A percentile compares a stretch with the other conserved stretches of the same genome.
Evolutionary conservation across 1,140 invertebrate species (phyloP).

Genomic region (Catajapyx aquilonaris): DNA sequence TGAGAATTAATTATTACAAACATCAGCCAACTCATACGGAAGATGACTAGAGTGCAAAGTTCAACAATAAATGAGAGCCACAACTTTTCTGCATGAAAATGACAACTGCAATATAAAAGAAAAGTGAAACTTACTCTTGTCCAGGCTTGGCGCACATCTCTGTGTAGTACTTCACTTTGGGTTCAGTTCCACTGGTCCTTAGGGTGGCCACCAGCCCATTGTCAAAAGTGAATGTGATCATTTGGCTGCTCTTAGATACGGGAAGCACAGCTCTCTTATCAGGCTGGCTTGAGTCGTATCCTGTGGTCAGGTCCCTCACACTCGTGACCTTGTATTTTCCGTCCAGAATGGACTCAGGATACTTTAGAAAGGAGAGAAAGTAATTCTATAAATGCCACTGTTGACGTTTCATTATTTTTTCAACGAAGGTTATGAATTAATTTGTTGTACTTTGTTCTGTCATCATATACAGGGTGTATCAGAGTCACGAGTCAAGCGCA

Average conservation of each 20-base stretch:
- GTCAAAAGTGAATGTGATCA: slow-evolving; percentile 89
- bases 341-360: slow-evolving; percentile 42
- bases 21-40: background rate
- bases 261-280: slow-evolving; percentile 57
- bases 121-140: slow-evolving; percentile 30
- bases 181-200: slow-evolving; percentile 94
- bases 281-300: slow-evolving; percentile 54
- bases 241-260: slow-evolving; percentile 54
- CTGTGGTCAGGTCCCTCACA: slow-evolving; percentile 73
- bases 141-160: slow-evolving; percentile 55
- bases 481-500: too few species aligned
- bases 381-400: too few species aligned
- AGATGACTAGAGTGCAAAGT: background rate
- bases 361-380: slow-evolving; percentile 30
- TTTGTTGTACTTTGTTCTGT: too few species aligned
- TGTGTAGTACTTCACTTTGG: slow-evolving; percentile 95
- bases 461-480: too few species aligned
- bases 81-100: too few species aligned
- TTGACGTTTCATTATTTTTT: slow-evolving; percentile 8
- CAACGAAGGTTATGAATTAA: slow-evolving; percentile 5
- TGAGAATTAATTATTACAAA: background rate
- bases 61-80: too few species aligned
- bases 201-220: slow-evolving; percentile 74
- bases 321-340: slow-evolving; percentile 48
- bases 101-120: slow-evolving; percentile 3